Base-by-base conservation (phyloP, 2,888 invertebrate genomes). In the Emesis furor region DNA sequence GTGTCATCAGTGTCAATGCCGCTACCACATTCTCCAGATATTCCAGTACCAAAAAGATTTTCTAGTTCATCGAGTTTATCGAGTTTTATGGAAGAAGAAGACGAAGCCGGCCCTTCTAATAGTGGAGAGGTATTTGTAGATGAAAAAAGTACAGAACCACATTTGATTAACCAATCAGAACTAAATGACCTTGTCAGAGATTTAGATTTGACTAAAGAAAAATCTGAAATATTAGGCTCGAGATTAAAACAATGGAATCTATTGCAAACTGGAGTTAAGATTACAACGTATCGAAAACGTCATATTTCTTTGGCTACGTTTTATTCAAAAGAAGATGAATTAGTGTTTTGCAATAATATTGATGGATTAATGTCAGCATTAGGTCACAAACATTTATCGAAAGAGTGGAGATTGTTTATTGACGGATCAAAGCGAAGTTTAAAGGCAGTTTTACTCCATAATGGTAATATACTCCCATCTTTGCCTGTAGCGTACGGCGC, bases 281-380 rank as follows among this genome's bases (percentile, higher is more conserved):
- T 62, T 24, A 24, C 62, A n/a, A 24, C 30, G 12, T 62, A 14
- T 4, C 62, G 24, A 1, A 62, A 62, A 4, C 62, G 62, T 24
- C 62, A 62, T 62, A 62, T 2, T 24, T 62, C 0, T 2, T 24
- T 62, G 10, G n/a, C n/a, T 14, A 7, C 10, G 10, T 62, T 24
- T 24, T 62, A 6, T 62, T 62, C 62, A 24, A n/a, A 62, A n/a
- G 14, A 62, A 2, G 17, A n/a, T 62, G 62, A 24, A n/a, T 12
- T 62, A 62, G n/a, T 62, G 10, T 62, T 14, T 62, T 62, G 62
- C n/a, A 14, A 8, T 62, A 24, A 62, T n/a, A 17, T 62, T 8
- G 24, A 62, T 62, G 62, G 14, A 24, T 62, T 62, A n/a, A 62
- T 62, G 62, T 12, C 35, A 91, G 85, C 62, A 93, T 92, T 39